These are phyloP conservation scores for Petrolisthes cinctipes DNA, from an alignment of 2,888 invertebrate genomes.

Conservation along the genomic window DNA sequence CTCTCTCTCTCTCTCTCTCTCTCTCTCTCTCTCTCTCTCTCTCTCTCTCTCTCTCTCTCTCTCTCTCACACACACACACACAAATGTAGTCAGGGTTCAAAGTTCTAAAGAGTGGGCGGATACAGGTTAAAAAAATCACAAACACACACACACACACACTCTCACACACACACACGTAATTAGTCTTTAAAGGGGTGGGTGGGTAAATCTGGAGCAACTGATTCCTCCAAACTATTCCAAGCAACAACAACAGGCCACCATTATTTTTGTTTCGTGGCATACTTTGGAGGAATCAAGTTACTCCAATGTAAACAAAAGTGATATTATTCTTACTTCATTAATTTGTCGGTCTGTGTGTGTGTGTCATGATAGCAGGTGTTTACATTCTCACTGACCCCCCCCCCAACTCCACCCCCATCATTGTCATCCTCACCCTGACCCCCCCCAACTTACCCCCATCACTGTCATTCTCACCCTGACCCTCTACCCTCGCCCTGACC, in stretches of 20 bases:
- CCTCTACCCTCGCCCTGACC: too few relatives aligned
- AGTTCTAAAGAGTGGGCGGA: background rate
- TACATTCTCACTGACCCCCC: background rate
- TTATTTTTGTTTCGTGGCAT: too few relatives aligned
- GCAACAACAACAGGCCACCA: too few relatives aligned
- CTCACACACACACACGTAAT: slow-evolving; percentile 7
- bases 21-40: slow-evolving; percentile 7
- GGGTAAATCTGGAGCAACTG: too few relatives aligned
- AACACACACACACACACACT: slow-evolving; percentile 14
- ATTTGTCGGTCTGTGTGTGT: background rate
- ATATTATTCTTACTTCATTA: background rate
- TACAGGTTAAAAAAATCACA: background rate
- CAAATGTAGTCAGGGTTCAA: background rate
- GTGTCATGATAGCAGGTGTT: too few relatives aligned
- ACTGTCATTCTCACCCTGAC: too few relatives aligned
- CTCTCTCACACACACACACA: background rate
- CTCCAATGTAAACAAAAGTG: too few relatives aligned
- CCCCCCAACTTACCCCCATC: background rate
- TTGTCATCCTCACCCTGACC: background rate
- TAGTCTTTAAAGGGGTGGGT: background rate
- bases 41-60: too few relatives aligned
- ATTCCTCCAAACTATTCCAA: too few relatives aligned
- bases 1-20: background rate
- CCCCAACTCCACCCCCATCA: background rate
- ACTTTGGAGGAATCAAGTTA: too few relatives aligned